Evolutionary conservation across 2,113 vertebrate species (phyloP), one percentile per base, ranked within the genome.

Genomic region (Tauraco erythrolophus): DNA sequence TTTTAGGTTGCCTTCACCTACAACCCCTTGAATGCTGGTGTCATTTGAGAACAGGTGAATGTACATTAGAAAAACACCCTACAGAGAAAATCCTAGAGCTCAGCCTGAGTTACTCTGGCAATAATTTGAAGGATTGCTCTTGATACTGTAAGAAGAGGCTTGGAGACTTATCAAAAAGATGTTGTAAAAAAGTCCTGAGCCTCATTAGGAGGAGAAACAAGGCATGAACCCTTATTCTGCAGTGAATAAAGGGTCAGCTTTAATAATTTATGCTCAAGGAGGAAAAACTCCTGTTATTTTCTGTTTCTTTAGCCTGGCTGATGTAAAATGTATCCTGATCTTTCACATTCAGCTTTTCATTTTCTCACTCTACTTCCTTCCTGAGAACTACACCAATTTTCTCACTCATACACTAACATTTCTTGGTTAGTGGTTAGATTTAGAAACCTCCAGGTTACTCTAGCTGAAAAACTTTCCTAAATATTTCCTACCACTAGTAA

Each of bases 331-430:
- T 7, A 21, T 69, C 74, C 16, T 82, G 77, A 89, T 11, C 68
- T 94, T 91, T 84, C 81, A 81, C 7, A 5, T 77, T 78, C 23
- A 71, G 8, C 41, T 94, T 93, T 76, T 94, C 11, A 57, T 90
- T 92, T 94, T 78, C 45, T 94, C 25, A 57, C 33, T 71, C 56
- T 45, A 19, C 54, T 89, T 95, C 65, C 64, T 95, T 92, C 65
- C 92, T 91, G 80, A 82, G 43, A 76, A 72, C 35, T 31, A 68
- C 41, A 95, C n/a, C 10, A 16, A 19, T 89, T 87, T 95, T 95
- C 66, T 94, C 27, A 61, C 35, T 65, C 39, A n/a, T 50, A 54
- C 31, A 37, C 33, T 16, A 88, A 60, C 84, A 61, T 84, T 82
- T 88, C 84, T 90, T 74, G 41, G 53, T 90, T 95, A 80, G 66